Conservation (phyloP, 2,113 vertebrate species). For the Trinectes maculatus region DNA sequence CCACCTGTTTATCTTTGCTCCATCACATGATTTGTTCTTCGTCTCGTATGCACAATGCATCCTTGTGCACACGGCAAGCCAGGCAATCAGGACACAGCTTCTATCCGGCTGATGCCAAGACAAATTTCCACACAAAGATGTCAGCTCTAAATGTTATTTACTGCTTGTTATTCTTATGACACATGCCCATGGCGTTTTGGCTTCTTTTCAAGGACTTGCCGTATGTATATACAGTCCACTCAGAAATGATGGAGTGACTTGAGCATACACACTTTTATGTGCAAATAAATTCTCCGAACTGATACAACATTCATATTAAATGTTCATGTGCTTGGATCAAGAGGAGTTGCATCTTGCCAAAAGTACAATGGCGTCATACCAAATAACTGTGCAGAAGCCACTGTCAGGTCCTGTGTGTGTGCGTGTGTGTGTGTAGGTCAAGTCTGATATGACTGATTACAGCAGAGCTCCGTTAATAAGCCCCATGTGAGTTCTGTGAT, state of each 20-base stretch:
- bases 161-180: slow-evolving; percentile 56
- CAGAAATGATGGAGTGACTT: not conserved
- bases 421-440: not conserved
- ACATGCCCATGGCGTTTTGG: slow-evolving; percentile 39
- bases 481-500: too few relatives aligned
- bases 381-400: not conserved
- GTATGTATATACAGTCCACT: not conserved
- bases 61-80: slow-evolving; percentile 32
- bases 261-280: not conserved
- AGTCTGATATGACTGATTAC: not conserved
- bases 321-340: not conserved
- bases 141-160: slow-evolving; percentile 60
- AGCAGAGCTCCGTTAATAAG: not conserved
- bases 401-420: too few relatives aligned
- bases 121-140: slow-evolving; percentile 50
- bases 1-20: slow-evolving; percentile 67
- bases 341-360: not conserved
- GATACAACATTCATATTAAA: not conserved
- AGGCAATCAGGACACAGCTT: slow-evolving; percentile 40
- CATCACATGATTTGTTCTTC: slow-evolving; percentile 50
- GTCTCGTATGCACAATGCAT: slow-evolving; percentile 53
- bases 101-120: slow-evolving; percentile 46
- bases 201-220: slow-evolving; percentile 37
- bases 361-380: not conserved
- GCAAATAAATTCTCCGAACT: not conserved